Conservation (phyloP, 2,888 invertebrate genomes). For the Harpalus rufipes region DNA sequence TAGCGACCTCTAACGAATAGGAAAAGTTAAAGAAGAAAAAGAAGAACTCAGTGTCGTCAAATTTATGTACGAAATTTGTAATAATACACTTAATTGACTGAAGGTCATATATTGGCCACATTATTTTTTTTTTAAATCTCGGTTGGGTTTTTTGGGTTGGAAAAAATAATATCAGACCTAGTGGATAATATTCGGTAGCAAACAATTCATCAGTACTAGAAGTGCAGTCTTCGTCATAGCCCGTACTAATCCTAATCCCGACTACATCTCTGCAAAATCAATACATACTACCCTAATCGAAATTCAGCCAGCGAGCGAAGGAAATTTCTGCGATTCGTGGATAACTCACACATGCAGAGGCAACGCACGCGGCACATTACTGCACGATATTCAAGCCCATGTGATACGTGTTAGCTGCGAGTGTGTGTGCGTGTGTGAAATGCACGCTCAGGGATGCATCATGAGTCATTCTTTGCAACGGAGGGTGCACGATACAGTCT, state of each 20-base stretch:
- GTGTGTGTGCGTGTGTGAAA: slow-evolving; percentile 64
- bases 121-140: too few relatives aligned
- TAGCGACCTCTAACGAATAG: too few relatives aligned
- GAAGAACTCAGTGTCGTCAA: too few relatives aligned
- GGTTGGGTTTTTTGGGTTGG: too few relatives aligned
- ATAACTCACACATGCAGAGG: slow-evolving; percentile 36
- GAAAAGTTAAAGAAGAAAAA: too few relatives aligned
- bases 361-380: background rate
- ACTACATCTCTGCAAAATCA: slow-evolving; percentile 41
- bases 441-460: slow-evolving; percentile 67
- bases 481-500: slow-evolving; percentile 64
- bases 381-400: slow-evolving; percentile 39
- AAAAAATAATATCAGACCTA: too few relatives aligned
- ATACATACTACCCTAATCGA: slow-evolving; percentile 56
- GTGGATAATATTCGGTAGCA: too few relatives aligned
- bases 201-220: too few relatives aligned
- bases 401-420: background rate
- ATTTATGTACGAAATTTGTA: too few relatives aligned
- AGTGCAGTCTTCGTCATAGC: background rate
- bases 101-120: too few relatives aligned
- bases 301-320: slow-evolving; percentile 47
- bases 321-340: slow-evolving; percentile 60
- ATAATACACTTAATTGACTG: too few relatives aligned
- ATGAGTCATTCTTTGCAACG: slow-evolving; percentile 68
- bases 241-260: slow-evolving; percentile 4